Evolutionary conservation across 2,797 vertebrate genomes (phyloP).

Genomic region (Silurus lanzhouensis): DNA sequence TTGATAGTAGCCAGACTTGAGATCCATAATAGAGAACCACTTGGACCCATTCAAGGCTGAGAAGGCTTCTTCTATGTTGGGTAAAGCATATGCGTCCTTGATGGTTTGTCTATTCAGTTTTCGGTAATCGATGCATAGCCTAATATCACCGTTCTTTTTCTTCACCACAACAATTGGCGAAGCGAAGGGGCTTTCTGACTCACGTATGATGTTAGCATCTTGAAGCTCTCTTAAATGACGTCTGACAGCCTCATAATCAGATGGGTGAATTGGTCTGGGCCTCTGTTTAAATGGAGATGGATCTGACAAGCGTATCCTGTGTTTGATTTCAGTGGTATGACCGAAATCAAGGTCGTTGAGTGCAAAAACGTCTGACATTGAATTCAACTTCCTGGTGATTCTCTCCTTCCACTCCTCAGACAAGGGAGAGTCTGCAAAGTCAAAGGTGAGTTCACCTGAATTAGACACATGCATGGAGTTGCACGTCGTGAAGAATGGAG

Average conservation of each 20-base stretch:
- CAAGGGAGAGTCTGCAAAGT: slow-evolving; percentile 4
- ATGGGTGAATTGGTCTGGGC: slow-evolving; percentile 31
- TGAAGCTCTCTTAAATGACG: slow-evolving; percentile 27
- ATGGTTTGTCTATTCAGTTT: too few relatives aligned
- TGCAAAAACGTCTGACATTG: slow-evolving; percentile 30
- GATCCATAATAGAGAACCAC: slow-evolving; percentile 17
- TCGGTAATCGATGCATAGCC: too few relatives aligned
- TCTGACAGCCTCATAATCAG: slow-evolving; percentile 50
- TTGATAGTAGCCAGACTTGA: slow-evolving; percentile 18
- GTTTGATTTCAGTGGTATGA: slow-evolving; percentile 37
- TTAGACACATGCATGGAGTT: slow-evolving; percentile 23
- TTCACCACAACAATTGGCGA: too few relatives aligned
- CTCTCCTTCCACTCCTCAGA: slow-evolving; percentile 30
- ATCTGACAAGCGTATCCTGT: slow-evolving; percentile 30
- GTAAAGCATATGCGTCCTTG: background rate
- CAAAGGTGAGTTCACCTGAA: background rate
- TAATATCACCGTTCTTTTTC: too few relatives aligned
- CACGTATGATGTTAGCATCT: slow-evolving; percentile 12
- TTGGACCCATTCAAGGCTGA: too few relatives aligned
- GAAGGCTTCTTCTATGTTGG: slow-evolving; percentile 12
- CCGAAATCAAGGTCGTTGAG: slow-evolving; percentile 35
- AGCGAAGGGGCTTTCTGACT: slow-evolving; percentile 29
- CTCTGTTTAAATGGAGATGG: slow-evolving; percentile 46
- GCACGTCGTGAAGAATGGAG: background rate
- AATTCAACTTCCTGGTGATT: slow-evolving; percentile 24